Conservation (phyloP, 2,797 vertebrate species). For the Chloroceryle amazona region DNA sequence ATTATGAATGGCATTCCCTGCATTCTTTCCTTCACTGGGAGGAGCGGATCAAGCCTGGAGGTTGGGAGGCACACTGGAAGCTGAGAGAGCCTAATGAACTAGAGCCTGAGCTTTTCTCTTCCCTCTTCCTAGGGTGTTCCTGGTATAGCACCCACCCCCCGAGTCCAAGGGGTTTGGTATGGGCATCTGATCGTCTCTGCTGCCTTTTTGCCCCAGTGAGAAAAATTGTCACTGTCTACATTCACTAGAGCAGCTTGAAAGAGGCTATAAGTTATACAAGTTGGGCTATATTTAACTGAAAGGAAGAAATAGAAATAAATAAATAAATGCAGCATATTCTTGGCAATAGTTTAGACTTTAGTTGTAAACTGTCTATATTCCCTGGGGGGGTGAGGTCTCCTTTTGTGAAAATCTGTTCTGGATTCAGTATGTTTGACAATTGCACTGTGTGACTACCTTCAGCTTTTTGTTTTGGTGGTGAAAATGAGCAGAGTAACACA, state of each 20-base stretch:
- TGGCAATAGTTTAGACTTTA: slow-evolving; percentile 46
- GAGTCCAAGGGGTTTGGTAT: fast-evolving
- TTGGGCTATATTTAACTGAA: slow-evolving; percentile 20
- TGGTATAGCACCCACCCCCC: neutral
- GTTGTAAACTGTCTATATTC: slow-evolving; percentile 47
- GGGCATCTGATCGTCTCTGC: neutral
- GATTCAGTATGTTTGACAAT: slow-evolving; percentile 14
- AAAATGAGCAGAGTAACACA: neutral
- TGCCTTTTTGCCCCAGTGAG: neutral
- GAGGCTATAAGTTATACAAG: neutral
- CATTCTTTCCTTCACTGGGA: slow-evolving; percentile 38
- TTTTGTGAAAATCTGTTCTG: slow-evolving; percentile 55
- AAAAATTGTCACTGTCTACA: neutral
- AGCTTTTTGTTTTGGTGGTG: neutral
- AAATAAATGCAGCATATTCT: neutral
- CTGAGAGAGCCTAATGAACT: neutral
- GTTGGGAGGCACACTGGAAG: neutral
- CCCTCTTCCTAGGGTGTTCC: neutral
- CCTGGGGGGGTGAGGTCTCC: slow-evolving; percentile 41
- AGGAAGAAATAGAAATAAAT: too few relatives aligned
- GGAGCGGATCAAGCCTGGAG: neutral
- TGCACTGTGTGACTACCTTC: slow-evolving; percentile 13
- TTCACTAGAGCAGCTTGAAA: neutral
- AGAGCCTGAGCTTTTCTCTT: neutral
- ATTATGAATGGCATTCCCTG: slow-evolving; percentile 32